Conservation (phyloP, 2,888 invertebrate species). For the Synanthedon myopaeformis region DNA sequence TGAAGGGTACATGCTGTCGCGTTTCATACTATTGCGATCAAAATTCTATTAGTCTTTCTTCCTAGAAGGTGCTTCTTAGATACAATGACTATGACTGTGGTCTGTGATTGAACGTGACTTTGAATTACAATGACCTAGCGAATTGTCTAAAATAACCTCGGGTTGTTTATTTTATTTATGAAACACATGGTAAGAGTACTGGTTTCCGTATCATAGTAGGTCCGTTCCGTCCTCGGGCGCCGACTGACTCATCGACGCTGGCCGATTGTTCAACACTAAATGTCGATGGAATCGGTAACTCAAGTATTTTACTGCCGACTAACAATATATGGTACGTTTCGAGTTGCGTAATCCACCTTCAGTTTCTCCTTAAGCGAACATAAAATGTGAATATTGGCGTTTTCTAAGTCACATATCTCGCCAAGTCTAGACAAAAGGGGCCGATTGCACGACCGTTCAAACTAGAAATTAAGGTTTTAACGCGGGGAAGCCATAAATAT, state of each 20-base stretch:
- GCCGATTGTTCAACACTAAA: slow-evolving; percentile 61
- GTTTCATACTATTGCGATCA: slow-evolving; percentile 48
- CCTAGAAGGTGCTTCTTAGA: slow-evolving; percentile 20
- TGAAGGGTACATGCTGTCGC: slow-evolving; percentile 35
- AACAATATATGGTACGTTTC: slow-evolving; percentile 64
- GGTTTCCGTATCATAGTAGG: slow-evolving; percentile 50
- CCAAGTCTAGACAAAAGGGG: slow-evolving; percentile 1
- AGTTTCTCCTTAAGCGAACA: slow-evolving; percentile 32
- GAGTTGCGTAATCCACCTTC: slow-evolving; percentile 55
- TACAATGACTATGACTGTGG: slow-evolving; percentile 8
- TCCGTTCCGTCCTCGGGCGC: slow-evolving; percentile 45
- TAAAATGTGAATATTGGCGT: slow-evolving; percentile 11
- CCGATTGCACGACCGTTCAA: slow-evolving; percentile 1
- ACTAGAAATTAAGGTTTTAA: background rate
- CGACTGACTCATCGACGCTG: slow-evolving; percentile 54
- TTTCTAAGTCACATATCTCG: background rate
- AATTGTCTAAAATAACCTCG: background rate
- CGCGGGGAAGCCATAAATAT: slow-evolving; percentile 41
- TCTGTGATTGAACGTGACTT: background rate
- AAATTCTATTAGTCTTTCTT: slow-evolving; percentile 40
- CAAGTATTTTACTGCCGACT: slow-evolving; percentile 55
- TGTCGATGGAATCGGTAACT: slow-evolving; percentile 62
- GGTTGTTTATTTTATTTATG: slow-evolving; percentile 30
- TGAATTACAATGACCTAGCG: background rate
- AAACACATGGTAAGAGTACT: slow-evolving; percentile 28